These are phyloP conservation scores for Phengaris arion DNA, from an alignment of 2,888 invertebrate species.

Conservation along the genomic window DNA sequence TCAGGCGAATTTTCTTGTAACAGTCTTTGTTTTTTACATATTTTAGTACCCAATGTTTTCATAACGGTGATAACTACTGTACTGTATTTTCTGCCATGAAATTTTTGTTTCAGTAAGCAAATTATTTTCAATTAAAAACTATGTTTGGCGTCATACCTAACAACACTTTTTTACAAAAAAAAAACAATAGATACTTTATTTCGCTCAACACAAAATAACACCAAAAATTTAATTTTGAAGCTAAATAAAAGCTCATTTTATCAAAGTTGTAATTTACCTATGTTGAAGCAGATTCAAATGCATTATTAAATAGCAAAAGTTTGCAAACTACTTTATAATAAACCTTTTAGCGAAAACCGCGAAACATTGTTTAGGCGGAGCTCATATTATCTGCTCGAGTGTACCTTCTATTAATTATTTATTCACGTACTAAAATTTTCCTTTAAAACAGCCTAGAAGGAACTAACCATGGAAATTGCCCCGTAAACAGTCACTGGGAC, in stretches of 20 bases:
- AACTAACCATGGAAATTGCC: slow-evolving; percentile 61
- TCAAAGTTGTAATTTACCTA: slow-evolving; percentile 3
- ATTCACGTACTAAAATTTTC: slow-evolving; percentile 23
- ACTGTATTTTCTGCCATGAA: background rate
- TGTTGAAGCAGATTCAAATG: background rate
- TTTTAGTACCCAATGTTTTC: background rate
- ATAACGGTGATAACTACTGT: background rate
- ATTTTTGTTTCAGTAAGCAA: background rate
- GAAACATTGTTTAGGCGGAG: slow-evolving; percentile 20
- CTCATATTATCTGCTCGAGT: slow-evolving; percentile 34
- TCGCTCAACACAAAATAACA: background rate
- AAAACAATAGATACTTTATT: background rate
- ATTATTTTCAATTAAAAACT: background rate
- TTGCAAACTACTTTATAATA: slow-evolving; percentile 26
- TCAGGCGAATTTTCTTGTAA: background rate
- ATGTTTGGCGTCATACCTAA: background rate
- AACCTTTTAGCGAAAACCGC: slow-evolving; percentile 27
- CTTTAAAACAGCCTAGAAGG: slow-evolving; percentile 34
- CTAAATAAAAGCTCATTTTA: background rate
- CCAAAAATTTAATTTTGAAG: background rate
- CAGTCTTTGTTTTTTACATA: background rate
- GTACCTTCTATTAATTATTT: slow-evolving; percentile 29
- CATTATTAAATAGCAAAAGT: slow-evolving; percentile 20
- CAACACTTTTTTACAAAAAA: background rate
- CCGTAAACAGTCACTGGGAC: slow-evolving; percentile 51